Percentiles rank a stretch among this genome's conserved stretches.
Evolutionary conservation across 2,797 vertebrate species (phyloP).

Genomic region (Pseudopleuronectes americanus): DNA sequence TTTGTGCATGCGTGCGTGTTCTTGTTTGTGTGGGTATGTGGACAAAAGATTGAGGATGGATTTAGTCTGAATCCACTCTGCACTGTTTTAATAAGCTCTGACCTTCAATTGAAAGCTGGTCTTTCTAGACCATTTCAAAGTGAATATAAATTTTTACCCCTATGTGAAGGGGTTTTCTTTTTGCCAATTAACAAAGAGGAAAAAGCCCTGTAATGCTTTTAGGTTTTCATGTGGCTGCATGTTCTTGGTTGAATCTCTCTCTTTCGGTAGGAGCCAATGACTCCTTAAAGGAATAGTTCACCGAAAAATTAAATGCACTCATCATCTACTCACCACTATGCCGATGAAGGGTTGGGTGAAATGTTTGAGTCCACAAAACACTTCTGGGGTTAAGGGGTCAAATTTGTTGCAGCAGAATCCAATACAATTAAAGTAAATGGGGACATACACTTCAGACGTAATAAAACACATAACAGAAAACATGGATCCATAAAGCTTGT

Average conservation of each 20-base stretch:
- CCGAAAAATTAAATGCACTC: too few species aligned
- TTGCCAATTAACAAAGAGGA: conserved; percentile 53
- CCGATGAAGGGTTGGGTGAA: too few species aligned
- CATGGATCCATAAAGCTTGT: too few species aligned
- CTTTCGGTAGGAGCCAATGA: conserved; percentile 43
- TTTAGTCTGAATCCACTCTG: conserved; percentile 33
- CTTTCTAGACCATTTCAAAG: conserved; percentile 39
- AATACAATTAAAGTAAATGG: too few species aligned
- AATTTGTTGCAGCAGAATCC: too few species aligned
- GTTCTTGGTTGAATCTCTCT: conserved; percentile 53
- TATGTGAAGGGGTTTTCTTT: conserved; percentile 52
- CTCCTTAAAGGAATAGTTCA: too few species aligned
- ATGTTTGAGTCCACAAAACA: too few species aligned
- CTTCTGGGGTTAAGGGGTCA: too few species aligned
- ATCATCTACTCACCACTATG: too few species aligned
- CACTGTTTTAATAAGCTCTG: conserved; percentile 44
- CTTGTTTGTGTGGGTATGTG: neutral
- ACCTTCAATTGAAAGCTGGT: conserved; percentile 52
- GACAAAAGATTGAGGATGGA: conserved; percentile 19
- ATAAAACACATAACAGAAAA: too few species aligned
- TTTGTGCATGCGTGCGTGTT: conserved; percentile 12
- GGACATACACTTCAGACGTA: too few species aligned
- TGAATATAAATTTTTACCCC: conserved; percentile 55
- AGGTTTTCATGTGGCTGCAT: conserved; percentile 31
- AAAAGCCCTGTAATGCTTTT: conserved; percentile 53